Evolutionary conservation across 1,140 invertebrate genomes (phyloP), one percentile per base, ranked within the genome.

Genomic region (Neoseiulus cucumeris): DNA sequence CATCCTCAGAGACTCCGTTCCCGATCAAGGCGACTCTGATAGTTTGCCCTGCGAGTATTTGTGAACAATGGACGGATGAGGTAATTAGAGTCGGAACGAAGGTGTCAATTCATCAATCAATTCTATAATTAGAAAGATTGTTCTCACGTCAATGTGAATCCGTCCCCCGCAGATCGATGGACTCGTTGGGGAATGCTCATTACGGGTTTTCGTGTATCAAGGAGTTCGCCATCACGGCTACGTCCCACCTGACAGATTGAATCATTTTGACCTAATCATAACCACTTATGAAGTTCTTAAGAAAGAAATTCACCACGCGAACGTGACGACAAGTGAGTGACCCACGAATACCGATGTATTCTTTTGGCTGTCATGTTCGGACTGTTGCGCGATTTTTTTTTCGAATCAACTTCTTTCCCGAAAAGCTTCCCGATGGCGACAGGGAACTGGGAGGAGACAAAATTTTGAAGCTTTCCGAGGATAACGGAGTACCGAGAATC

Each of bases 41-140:
- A 68, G 81, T 89, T n/a, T 80, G 84, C 0, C 87, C 87, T 22
- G 70, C 71, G 9, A 77, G 82, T 41, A 85, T 89, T 25, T 77
- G 78, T 65, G 75, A 80, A 67, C 86, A 89, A 73, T 89, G 87
- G 87, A 75, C 79, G 7, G 77, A 82, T n/a, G 87, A 89, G 73
- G 85, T 87, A 64, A 69, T 75, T 39, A n/a, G n/a, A n/a, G n/a
- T n/a, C n/a, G n/a, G n/a, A n/a, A n/a, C n/a, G n/a, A n/a, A n/a
- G n/a, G n/a, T n/a, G n/a, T n/a, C n/a, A n/a, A n/a, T n/a, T n/a
- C n/a, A n/a, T n/a, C n/a, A n/a, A n/a, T n/a, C n/a, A n/a, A n/a
- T n/a, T n/a, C n/a, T n/a, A n/a, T n/a, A n/a, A 39, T 39, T 39
- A 6, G 33, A 9, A 9, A 9, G 9, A 42, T 82, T 59, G 22